phyloP scores from a whole-genome alignment of 2,797 vertebrate genomes.

The Hyperoplus immaculatus region DNA sequence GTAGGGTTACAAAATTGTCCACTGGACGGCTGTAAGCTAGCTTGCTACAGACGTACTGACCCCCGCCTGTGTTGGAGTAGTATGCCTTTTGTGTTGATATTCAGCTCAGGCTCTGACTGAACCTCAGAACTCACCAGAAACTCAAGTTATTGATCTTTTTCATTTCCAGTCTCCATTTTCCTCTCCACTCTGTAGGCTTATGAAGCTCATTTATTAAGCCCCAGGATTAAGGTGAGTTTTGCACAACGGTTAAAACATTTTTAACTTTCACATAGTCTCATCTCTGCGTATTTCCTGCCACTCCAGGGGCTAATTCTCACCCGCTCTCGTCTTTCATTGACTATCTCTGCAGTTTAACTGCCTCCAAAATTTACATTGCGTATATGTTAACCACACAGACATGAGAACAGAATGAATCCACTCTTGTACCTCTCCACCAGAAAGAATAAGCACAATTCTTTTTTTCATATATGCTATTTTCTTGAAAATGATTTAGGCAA shows the following conservation, averaged over 20 bases:
- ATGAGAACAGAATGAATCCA: not conserved
- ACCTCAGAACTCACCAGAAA: not conserved
- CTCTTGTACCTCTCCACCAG: not conserved
- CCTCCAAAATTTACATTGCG: not conserved
- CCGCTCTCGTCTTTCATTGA: not conserved
- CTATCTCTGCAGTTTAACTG: not conserved
- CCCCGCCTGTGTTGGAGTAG: not conserved
- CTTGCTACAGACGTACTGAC: not conserved
- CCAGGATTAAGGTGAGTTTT: not conserved
- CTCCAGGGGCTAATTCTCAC: not conserved
- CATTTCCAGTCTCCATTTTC: not conserved
- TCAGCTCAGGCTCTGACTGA: not conserved
- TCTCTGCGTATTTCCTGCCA: not conserved
- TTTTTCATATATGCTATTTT: not conserved
- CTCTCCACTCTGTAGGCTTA: not conserved
- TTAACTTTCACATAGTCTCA: not conserved
- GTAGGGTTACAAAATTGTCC: too few species aligned
- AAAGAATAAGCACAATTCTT: not conserved
- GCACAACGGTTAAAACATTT: not conserved
- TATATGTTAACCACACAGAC: not conserved
- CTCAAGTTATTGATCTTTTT: not conserved
- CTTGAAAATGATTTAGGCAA: not conserved
- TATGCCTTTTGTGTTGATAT: not conserved
- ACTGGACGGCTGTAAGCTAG: not conserved
- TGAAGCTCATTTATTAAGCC: not conserved